Evolutionary conservation across 2,888 invertebrate genomes (phyloP).

Genomic region (Drosophila fungiperda): DNA sequence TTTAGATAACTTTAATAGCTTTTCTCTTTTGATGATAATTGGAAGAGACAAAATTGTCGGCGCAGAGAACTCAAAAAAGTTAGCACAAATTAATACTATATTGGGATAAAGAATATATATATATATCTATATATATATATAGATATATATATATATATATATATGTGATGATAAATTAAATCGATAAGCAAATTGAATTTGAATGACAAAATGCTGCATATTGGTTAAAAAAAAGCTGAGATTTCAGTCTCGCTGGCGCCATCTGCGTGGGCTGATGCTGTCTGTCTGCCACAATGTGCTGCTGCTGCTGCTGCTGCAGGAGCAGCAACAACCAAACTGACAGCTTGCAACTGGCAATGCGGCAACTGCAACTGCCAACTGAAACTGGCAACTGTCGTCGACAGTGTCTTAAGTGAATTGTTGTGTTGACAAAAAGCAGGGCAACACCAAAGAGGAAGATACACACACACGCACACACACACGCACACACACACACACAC

Average conservation of each 20-base stretch:
- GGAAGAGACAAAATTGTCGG: background rate
- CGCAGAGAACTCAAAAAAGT: background rate
- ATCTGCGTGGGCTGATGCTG: conserved; percentile 24
- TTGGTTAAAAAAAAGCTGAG: background rate
- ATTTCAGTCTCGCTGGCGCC: conserved; percentile 16
- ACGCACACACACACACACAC: background rate
- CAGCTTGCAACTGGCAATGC: conserved; percentile 21
- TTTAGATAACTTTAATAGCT: background rate
- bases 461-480: background rate
- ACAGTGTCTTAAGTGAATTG: conserved; percentile 74
- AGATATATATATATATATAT: too few species aligned
- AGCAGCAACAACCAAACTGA: conserved; percentile 19
- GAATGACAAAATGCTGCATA: background rate
- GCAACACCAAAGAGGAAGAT: conserved; percentile 37
- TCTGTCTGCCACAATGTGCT: conserved; percentile 19
- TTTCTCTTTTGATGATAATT: background rate
- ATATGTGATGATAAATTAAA: background rate
- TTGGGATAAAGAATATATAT: background rate
- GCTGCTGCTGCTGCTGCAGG: conserved; percentile 10
- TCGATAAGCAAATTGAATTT: background rate
- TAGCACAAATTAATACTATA: background rate
- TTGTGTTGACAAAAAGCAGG: conserved; percentile 75
- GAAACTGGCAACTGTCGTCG: conserved; percentile 30
- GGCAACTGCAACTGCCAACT: conserved; percentile 21
- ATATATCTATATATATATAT: too few species aligned